A percentile compares a stretch with the other conserved stretches of the same genome.
Evolutionary conservation across 2,113 vertebrate species (phyloP).

Genomic region (Calidris pygmaea): DNA sequence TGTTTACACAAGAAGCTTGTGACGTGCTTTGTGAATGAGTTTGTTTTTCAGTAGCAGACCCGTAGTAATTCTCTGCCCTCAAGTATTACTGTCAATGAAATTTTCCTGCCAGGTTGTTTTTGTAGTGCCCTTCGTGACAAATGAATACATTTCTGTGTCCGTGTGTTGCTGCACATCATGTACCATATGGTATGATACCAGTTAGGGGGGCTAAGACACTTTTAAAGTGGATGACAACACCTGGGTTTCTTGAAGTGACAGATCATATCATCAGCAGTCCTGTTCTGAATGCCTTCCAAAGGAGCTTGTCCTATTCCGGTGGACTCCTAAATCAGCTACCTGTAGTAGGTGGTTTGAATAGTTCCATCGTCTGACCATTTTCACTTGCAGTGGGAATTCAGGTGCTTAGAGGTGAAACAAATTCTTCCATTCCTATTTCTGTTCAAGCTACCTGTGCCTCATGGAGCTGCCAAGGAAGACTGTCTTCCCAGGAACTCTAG

Average conservation of each 20-base stretch:
- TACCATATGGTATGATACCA: not conserved
- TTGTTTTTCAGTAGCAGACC: not conserved
- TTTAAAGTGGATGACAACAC: not conserved
- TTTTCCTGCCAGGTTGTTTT: not conserved
- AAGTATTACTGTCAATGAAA: not conserved
- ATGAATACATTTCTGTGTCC: not conserved
- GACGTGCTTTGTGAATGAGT: not conserved
- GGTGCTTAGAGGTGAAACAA: not conserved
- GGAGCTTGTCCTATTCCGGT: not conserved
- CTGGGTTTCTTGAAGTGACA: not conserved
- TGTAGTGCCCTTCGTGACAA: not conserved
- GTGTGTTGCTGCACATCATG: not conserved
- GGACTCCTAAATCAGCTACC: not conserved
- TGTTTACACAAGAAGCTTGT: not conserved
- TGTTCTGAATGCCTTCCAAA: not conserved
- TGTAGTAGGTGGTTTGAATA: not conserved
- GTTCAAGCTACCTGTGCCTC: conserved; percentile 84
- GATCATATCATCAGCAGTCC: not conserved
- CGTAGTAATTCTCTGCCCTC: not conserved
- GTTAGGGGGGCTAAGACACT: not conserved
- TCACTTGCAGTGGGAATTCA: not conserved
- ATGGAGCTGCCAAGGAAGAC: conserved; percentile 79
- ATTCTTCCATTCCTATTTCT: conserved; percentile 34
- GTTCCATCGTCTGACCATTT: not conserved
- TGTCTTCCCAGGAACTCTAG: conserved; percentile 72